phyloP scores from a whole-genome alignment of 2,113 vertebrate species.

The Toxotes chatareus region DNA sequence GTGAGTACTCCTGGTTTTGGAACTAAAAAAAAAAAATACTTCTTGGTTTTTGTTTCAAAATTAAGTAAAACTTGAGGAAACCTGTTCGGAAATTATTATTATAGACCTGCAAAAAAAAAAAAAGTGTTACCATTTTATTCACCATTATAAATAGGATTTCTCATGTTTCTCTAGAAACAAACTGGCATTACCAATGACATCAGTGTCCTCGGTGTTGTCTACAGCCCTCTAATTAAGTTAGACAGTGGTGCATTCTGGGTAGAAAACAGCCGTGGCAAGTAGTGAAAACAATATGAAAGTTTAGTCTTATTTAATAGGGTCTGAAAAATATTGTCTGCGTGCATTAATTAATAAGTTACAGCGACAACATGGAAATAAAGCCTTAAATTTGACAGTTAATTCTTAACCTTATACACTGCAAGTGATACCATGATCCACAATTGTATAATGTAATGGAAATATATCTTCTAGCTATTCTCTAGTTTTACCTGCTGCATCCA shows the following conservation, averaged over 20 bases:
- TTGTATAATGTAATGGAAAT: neutral
- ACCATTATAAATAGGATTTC: too few relatives aligned
- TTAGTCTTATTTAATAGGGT: neutral
- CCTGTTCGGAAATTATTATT: neutral
- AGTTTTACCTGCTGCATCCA: neutral
- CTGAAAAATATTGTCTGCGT: neutral
- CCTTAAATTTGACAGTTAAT: neutral
- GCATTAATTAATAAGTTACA: neutral
- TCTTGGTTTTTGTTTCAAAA: neutral
- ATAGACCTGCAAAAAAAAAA: neutral
- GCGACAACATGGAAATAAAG: neutral
- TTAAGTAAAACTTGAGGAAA: neutral
- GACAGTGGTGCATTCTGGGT: neutral
- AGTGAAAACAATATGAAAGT: neutral
- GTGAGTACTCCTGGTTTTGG: neutral
- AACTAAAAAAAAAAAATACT: neutral
- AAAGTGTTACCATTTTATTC: neutral
- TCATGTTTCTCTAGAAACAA: too few relatives aligned
- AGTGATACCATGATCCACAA: neutral
- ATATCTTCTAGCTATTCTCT: neutral
- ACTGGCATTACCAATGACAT: too few relatives aligned
- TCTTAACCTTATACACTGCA: neutral
- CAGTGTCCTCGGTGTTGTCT: too few relatives aligned
- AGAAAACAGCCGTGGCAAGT: neutral
- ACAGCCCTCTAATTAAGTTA: too few relatives aligned